A percentile compares a stretch with the other conserved stretches of the same genome.
Conservation (phyloP, 2,113 vertebrate genomes). For the Ardeotis arabs region DNA sequence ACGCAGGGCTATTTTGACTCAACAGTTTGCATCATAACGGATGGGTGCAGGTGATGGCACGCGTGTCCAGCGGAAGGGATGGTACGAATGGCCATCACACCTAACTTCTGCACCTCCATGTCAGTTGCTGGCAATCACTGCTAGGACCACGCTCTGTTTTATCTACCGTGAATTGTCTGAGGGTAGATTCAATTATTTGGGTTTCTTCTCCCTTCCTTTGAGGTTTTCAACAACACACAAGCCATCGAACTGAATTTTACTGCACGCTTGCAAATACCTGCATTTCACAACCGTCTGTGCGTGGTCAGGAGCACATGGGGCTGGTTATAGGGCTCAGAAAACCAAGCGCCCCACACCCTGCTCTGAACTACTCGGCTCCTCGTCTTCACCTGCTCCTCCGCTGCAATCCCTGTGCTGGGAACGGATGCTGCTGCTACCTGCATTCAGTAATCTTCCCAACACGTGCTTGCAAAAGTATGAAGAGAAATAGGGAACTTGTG, state of each 20-base stretch:
- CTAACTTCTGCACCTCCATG: neutral
- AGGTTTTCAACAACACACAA: neutral
- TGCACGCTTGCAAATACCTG: neutral
- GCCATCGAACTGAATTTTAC: neutral
- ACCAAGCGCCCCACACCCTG: neutral
- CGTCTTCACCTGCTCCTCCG: neutral
- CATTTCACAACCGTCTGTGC: neutral
- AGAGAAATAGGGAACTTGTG: neutral
- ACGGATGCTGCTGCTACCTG: neutral
- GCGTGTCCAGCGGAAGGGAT: too few relatives aligned
- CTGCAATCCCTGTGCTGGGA: fast-evolving
- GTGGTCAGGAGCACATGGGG: neutral
- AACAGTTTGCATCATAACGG: neutral
- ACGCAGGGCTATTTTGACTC: neutral
- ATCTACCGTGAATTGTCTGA: neutral
- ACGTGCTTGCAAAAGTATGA: neutral
- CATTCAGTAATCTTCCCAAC: neutral
- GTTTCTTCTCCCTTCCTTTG: neutral
- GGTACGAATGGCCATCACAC: too few relatives aligned
- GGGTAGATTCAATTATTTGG: neutral
- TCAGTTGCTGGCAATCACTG: neutral
- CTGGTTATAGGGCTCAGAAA: neutral
- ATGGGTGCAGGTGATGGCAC: too few relatives aligned
- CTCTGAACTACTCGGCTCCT: neutral
- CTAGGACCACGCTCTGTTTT: neutral